Conservation (phyloP, 2,797 vertebrate genomes). For the Chrysocyon brachyurus region DNA sequence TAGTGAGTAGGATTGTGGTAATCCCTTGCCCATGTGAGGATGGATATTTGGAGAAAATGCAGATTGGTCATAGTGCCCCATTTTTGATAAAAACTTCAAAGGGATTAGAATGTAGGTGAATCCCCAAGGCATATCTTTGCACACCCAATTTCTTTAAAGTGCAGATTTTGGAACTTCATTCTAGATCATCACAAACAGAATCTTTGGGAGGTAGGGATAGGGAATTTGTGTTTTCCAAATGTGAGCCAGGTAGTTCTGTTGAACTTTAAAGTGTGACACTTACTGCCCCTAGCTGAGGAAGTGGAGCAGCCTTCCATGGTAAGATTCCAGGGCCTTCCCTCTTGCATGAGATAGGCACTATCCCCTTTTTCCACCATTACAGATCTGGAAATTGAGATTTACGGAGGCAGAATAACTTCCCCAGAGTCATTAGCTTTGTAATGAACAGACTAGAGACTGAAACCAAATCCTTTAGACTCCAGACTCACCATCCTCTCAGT, state of each 20-base stretch:
- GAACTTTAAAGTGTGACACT: neutral
- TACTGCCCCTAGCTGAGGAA: neutral
- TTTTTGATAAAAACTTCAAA: neutral
- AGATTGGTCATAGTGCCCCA: neutral
- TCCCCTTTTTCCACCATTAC: neutral
- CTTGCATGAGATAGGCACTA: rapidly evolving
- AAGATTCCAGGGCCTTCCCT: neutral
- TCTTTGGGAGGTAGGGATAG: neutral
- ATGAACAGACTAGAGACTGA: neutral
- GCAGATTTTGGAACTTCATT: neutral
- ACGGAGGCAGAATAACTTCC: neutral
- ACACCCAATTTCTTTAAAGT: neutral
- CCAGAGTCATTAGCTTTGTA: neutral
- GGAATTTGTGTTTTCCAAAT: neutral
- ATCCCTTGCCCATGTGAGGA: neutral
- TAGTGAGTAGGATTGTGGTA: neutral
- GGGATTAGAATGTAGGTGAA: neutral
- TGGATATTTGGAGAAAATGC: neutral
- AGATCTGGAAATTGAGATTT: neutral
- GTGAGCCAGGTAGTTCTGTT: neutral
- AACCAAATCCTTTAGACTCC: neutral
- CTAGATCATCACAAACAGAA: neutral
- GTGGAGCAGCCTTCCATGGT: neutral
- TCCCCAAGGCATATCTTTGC: neutral
- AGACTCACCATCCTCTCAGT: neutral